A percentile compares a stretch with the other conserved stretches of the same genome.
Evolutionary conservation across 2,113 vertebrate genomes (phyloP).

Genomic region (Nansenia antarctica): DNA sequence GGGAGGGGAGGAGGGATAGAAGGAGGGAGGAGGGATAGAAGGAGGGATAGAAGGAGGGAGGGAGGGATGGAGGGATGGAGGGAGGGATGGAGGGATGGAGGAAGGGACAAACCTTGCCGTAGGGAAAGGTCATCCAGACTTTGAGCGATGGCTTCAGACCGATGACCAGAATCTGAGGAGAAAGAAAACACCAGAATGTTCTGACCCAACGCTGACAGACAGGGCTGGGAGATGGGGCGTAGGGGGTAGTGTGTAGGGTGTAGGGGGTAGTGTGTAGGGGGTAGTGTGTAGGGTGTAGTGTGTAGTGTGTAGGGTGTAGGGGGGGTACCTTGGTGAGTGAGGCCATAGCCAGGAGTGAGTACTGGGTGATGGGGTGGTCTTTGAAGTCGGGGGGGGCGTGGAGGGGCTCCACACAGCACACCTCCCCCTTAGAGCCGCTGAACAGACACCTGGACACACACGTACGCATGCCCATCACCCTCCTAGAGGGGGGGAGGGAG

Average conservation of each 20-base stretch:
- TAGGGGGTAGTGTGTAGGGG: not conserved
- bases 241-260: too few species aligned
- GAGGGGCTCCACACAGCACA: constrained; percentile 93
- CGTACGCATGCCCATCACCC: constrained; percentile 96
- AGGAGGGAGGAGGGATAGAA: not conserved
- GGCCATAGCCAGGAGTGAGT: constrained; percentile 94
- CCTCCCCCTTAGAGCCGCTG: constrained; percentile 97
- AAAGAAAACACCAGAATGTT: not conserved
- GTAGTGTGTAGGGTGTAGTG: not conserved
- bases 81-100: not conserved
- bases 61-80: not conserved
- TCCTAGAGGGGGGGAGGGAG: constrained; percentile 66
- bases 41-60: not conserved
- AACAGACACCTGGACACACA: constrained; percentile 97
- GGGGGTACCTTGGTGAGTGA: constrained; percentile 91
- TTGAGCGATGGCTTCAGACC: constrained; percentile 95
- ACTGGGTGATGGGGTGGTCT: constrained; percentile 94
- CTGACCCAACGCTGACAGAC: too few species aligned
- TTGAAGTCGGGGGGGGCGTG: constrained; percentile 86
- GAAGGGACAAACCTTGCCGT: constrained; percentile 81
- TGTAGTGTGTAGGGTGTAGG: not conserved
- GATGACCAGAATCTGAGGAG: constrained; percentile 91
- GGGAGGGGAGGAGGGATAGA: not conserved
- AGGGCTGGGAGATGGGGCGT: not conserved
- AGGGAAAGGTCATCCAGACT: constrained; percentile 98